phyloP scores from a whole-genome alignment of 2,113 vertebrate species.

The Phasianus colchicus region DNA sequence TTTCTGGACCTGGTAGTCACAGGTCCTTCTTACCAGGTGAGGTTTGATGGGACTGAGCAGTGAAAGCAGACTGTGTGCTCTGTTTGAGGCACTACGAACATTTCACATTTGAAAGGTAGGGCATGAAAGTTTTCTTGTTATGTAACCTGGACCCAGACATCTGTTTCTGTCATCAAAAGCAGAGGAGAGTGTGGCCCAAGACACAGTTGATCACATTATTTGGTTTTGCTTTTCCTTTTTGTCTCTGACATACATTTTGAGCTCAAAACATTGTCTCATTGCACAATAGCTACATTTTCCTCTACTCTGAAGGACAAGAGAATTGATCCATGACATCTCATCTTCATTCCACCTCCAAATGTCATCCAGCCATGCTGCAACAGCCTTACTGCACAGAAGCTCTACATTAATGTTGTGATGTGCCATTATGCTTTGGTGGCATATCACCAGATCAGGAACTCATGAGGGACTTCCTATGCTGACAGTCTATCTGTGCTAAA shows the following conservation, averaged over 20 bases:
- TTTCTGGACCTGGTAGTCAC: background rate
- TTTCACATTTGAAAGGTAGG: background rate
- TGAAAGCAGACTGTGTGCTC: background rate
- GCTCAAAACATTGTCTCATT: background rate
- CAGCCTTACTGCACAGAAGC: no score
- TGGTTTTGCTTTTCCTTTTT: background rate
- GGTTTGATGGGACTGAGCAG: background rate
- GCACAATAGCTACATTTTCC: background rate
- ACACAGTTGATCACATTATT: background rate
- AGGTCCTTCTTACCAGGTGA: background rate
- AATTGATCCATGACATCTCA: background rate
- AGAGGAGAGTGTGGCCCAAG: background rate
- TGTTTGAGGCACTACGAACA: background rate
- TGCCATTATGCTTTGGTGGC: background rate
- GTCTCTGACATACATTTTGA: background rate
- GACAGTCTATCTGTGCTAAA: background rate
- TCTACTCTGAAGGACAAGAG: background rate
- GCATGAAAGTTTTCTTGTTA: background rate
- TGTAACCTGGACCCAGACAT: background rate
- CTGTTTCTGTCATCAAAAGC: background rate
- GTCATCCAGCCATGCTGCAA: background rate
- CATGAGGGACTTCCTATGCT: background rate
- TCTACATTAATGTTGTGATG: background rate
- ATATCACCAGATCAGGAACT: background rate
- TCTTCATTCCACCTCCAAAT: background rate